These are phyloP conservation scores for Tetragnatha montana DNA, from an alignment of 2,888 invertebrate genomes.

Conservation along the genomic window DNA sequence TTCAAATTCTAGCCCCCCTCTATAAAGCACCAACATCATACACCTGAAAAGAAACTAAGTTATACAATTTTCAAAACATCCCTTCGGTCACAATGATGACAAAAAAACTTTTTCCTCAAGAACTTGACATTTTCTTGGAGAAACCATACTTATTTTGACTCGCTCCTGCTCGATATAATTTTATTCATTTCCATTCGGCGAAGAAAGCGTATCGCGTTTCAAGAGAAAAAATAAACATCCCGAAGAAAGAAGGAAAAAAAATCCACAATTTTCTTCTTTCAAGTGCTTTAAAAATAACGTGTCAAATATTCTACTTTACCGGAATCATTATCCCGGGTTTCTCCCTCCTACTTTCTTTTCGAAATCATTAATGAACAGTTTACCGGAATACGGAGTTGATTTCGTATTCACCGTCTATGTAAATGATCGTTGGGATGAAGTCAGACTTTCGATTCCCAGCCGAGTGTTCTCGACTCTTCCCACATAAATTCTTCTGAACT, in stretches of 20 bases:
- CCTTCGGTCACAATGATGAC: too few relatives aligned
- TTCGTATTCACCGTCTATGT: slow-evolving; percentile 47
- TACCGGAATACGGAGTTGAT: slow-evolving; percentile 25
- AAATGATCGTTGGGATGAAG: slow-evolving; percentile 35
- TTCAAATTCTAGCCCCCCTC: too few relatives aligned
- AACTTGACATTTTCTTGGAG: not conserved
- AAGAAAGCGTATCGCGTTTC: slow-evolving; percentile 12
- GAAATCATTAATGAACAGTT: slow-evolving; percentile 44
- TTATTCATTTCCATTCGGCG: not conserved
- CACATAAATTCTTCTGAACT: not conserved
- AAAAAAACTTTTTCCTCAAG: not conserved
- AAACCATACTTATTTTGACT: not conserved
- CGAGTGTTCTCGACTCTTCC: not conserved
- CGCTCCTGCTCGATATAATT: not conserved
- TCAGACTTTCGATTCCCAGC: slow-evolving; percentile 1
- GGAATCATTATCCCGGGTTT: slow-evolving; percentile 23
- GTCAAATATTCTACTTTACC: slow-evolving; percentile 27
- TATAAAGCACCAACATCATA: too few relatives aligned
- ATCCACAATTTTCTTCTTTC: not conserved
- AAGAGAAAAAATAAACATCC: slow-evolving; percentile 2
- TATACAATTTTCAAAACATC: too few relatives aligned
- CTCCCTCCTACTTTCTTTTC: slow-evolving; percentile 7
- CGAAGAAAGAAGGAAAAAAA: slow-evolving; percentile 14
- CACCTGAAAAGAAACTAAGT: too few relatives aligned
- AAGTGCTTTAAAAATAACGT: slow-evolving; percentile 24